Percentiles rank a stretch among this genome's conserved stretches.
These are phyloP conservation scores for Acleris cristana DNA, from an alignment of 2,888 invertebrate species.

Conservation along the genomic window DNA sequence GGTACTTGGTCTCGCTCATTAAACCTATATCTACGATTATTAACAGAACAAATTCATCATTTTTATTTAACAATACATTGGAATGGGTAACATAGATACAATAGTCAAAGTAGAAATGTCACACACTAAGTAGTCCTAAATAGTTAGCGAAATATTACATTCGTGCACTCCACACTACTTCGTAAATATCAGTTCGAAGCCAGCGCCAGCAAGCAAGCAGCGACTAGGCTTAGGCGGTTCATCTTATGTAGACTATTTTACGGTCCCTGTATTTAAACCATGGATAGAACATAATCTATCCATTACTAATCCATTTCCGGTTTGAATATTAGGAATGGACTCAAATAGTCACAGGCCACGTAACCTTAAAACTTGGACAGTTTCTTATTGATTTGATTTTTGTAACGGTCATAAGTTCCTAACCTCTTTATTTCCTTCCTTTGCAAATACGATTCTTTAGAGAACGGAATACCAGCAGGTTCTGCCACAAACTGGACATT, in stretches of 20 bases:
- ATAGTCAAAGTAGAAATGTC: background rate
- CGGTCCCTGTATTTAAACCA: background rate
- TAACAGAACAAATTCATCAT: too few relatives aligned
- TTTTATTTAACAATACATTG: background rate
- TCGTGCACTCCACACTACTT: background rate
- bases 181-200: conserved; percentile 42
- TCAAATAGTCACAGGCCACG: background rate
- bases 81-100: background rate
- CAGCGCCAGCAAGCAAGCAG: conserved; percentile 65
- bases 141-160: background rate
- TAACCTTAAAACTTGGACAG: conserved; percentile 67
- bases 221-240: background rate
- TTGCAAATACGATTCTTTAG: conserved; percentile 63
- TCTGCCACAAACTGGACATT: conserved; percentile 67
- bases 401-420: conserved; percentile 66
- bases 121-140: background rate
- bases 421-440: conserved; percentile 64
- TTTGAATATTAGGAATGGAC: background rate
- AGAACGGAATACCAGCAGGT: conserved; percentile 56
- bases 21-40: too few relatives aligned
- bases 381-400: conserved; percentile 64
- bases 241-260: background rate
- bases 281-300: too few relatives aligned
- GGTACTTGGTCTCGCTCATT: too few relatives aligned
- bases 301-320: too few relatives aligned